Evolutionary conservation across 2,888 invertebrate species (phyloP), one percentile per base, ranked within the genome.

Genomic region (Helobdella robusta): DNA sequence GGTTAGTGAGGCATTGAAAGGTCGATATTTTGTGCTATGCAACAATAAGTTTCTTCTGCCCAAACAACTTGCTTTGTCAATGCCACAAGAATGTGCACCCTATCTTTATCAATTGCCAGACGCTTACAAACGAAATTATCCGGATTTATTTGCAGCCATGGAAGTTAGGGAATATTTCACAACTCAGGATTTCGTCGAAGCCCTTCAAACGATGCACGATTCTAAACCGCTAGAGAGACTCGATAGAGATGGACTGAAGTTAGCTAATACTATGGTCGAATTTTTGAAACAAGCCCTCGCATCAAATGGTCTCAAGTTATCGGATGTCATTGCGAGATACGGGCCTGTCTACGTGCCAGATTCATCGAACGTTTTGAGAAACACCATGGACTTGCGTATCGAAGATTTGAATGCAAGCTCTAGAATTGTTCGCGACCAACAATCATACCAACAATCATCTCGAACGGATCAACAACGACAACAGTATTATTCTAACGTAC

Each of bases 271-370:
- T 28, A 52, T 72, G 2, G 71, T 71, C 1, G 69, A 62, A 46
- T 68, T 70, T 34, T 63, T 72, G 11, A 72, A 69, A 34, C 68
- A 69, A n/a, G 61, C 66, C 35, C 61, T 72, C 64, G 44, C 67
- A 6, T 68, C 69, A 20, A 15, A 32, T 0, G 64, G 69, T 20
- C 67, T 67, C 23, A 66, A 67, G 1, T 59, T 69, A n/a, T 20
- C 58, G n/a, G 68, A 71, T 11, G 68, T 71, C 36, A 65, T 67
- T 15, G 64, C 66, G 18, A 48, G 67, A n/a, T 67, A 69, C 48
- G 72, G 72, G 11, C 58, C 69, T 2, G 65, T 73, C 48, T 73
- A 71, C 61, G 68, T 74, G 44, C 75, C 75, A 2, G 75, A 76
- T 60, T 65, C 69, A 5, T 32, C 70, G 8, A 59, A 68, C 18